Evolutionary conservation across 2,888 invertebrate genomes (phyloP).

Genomic region (Noctua pronuba): DNA sequence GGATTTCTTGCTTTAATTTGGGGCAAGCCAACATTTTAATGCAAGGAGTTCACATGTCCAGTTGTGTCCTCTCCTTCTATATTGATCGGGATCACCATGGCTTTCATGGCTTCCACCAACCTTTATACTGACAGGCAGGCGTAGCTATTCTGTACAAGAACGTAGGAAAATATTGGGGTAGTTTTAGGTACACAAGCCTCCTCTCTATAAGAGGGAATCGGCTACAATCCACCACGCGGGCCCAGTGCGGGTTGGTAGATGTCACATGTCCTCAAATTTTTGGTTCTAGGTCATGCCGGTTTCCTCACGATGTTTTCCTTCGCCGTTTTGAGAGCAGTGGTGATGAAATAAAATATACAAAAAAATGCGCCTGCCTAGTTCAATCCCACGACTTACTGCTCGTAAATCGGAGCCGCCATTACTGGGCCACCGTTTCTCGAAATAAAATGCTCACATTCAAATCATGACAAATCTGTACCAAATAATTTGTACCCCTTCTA

Average conservation of each 20-base stretch:
- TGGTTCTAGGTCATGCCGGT: too few species aligned
- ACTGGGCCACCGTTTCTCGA: not conserved
- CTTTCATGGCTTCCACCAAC: not conserved
- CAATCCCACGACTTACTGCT: too few species aligned
- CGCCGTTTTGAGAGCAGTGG: too few species aligned
- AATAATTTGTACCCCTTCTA: constrained; percentile 64
- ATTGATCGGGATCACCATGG: not conserved
- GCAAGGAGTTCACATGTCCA: not conserved
- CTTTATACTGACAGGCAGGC: not conserved
- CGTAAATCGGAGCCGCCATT: too few species aligned
- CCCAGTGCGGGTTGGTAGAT: too few species aligned
- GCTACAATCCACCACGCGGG: too few species aligned
- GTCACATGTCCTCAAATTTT: too few species aligned
- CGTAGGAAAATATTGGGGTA: not conserved
- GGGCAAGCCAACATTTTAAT: not conserved
- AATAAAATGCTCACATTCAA: not conserved
- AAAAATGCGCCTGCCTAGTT: too few species aligned
- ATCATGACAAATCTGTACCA: not conserved
- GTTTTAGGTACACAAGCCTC: not conserved
- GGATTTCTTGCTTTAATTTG: not conserved
- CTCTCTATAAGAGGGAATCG: too few species aligned
- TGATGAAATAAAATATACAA: too few species aligned
- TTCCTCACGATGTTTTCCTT: too few species aligned
- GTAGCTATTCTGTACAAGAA: not conserved
- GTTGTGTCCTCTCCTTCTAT: not conserved